phyloP scores from a whole-genome alignment of 1,140 invertebrate genomes.

The Nixonia krombeini region DNA sequence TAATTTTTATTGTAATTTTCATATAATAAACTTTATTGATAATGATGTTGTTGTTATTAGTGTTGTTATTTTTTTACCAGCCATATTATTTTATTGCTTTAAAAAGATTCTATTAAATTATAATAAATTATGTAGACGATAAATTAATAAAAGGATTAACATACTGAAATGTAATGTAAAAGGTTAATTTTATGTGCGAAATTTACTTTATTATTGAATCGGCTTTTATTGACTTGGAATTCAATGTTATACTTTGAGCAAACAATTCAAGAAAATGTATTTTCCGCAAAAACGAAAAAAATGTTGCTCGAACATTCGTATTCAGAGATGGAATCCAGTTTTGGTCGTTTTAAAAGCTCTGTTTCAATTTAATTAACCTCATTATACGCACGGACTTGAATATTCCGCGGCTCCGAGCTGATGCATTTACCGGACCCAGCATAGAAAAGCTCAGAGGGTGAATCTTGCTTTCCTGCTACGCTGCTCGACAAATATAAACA shows the following conservation, averaged over 20 bases:
- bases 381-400: slow-evolving; percentile 44
- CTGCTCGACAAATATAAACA: slow-evolving; percentile 44
- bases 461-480: slow-evolving; percentile 24
- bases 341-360: slow-evolving; percentile 42
- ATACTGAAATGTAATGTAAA: too few species aligned
- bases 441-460: slow-evolving; percentile 35
- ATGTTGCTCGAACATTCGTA: slow-evolving; percentile 19
- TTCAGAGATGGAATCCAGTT: slow-evolving; percentile 24
- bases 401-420: slow-evolving; percentile 41
- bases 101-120: too few species aligned
- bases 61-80: too few species aligned
- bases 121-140: too few species aligned
- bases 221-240: slow-evolving; percentile 21
- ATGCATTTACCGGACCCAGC: slow-evolving; percentile 42
- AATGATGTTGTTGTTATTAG: too few species aligned
- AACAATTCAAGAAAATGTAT: background rate
- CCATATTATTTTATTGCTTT: too few species aligned
- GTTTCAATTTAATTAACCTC: slow-evolving; percentile 48
- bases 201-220: background rate
- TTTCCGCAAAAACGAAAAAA: slow-evolving; percentile 22
- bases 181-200: too few species aligned
- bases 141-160: too few species aligned
- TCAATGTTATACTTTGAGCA: slow-evolving; percentile 5
- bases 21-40: too few species aligned
- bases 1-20: too few species aligned